phyloP scores from a whole-genome alignment of 2,888 invertebrate species.

The Byasa hedistus region DNA sequence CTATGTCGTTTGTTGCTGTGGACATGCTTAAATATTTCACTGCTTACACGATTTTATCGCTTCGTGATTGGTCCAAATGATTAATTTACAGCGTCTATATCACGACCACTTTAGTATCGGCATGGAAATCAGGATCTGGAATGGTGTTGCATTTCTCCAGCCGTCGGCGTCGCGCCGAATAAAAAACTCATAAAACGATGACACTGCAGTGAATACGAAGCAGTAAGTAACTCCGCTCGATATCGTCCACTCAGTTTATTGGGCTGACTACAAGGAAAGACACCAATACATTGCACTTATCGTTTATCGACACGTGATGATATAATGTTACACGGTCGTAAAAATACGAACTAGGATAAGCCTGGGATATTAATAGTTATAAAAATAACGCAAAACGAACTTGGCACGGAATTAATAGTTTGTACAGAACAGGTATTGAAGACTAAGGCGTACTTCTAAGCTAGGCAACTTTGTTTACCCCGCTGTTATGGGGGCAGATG shows the following conservation, averaged over 20 bases:
- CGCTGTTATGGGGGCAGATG: too few relatives aligned
- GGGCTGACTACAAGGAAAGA: constrained; percentile 65
- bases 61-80: constrained; percentile 49
- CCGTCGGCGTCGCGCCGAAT: constrained; percentile 64
- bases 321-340: constrained; percentile 72
- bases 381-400: too few relatives aligned
- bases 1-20: constrained; percentile 8
- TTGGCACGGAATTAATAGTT: too few relatives aligned
- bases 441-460: constrained; percentile 48
- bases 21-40: constrained; percentile 12
- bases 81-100: constrained; percentile 58
- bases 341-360: constrained; percentile 55
- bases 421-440: constrained; percentile 50
- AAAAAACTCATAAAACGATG: constrained; percentile 77
- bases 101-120: constrained; percentile 55
- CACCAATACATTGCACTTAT: constrained; percentile 66
- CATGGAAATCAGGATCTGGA: constrained; percentile 65
- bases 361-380: constrained; percentile 30
- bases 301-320: constrained; percentile 69
- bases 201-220: constrained; percentile 74
- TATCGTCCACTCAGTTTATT: constrained; percentile 65
- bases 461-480: too few relatives aligned
- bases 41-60: constrained; percentile 35
- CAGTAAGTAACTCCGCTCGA: constrained; percentile 63
- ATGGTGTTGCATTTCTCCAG: constrained; percentile 71